Base-by-base conservation (phyloP, 2,888 invertebrate species). In the Automeris io region DNA sequence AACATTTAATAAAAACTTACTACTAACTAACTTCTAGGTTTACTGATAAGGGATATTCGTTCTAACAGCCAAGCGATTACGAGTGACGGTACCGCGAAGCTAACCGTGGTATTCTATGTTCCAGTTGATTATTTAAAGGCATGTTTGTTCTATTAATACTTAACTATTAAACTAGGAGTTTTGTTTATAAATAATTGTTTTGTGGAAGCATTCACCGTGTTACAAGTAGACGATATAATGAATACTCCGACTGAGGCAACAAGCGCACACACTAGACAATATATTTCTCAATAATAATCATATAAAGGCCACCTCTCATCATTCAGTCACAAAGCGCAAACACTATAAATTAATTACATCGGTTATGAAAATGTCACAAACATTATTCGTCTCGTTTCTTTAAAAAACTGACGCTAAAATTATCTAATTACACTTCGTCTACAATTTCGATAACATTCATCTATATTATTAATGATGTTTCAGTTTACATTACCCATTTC, bases 291-390 rank as follows among this genome's bases (percentile, higher is more conserved):
- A 67, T 62, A 65, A 13, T 62, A 65, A 13, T 80, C 79, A 81
- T 83, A 79, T 79, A 82, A 75, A 86, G 86, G 86, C 86, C 86
- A 85, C 86, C 78, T 73, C 82, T 85, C 86, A 85, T 82, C 83
- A 81, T 85, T 80, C 86, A 83, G 80, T 86, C 85, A 85, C 83
- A 72, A 85, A 85, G 85, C 86, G 83, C 72, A 23, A 13, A 26
- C 34, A 26, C 18, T 16, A 26, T 29, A 62, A 74, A 70, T 73
- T 68, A 65, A 61, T 52, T 49, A 68, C 49, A 63, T 56, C 51
- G 57, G 29, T 63, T 66, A 72, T 72, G 68, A 70, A 70, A 46
- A 63, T 66, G 59, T 63, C 54, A 67, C 75, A 79, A 73, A 75
- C 66, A 64, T 54, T 46, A 51, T 51, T 54, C 26, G 41, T 49